These are phyloP conservation scores for Cremastinae sp. DNA, from an alignment of 2,888 invertebrate genomes.

Conservation along the genomic window DNA sequence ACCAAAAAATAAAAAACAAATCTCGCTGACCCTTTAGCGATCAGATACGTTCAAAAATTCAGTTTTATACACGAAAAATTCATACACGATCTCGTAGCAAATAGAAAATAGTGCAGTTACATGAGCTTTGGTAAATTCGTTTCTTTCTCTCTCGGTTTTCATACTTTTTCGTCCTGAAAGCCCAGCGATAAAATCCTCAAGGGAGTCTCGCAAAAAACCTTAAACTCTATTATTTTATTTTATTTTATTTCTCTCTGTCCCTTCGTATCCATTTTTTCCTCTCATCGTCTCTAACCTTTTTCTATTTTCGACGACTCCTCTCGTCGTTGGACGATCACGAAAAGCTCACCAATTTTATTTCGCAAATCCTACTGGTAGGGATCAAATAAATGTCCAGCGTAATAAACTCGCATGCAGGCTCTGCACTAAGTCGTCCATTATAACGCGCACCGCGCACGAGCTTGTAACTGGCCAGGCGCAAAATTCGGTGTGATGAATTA, in stretches of 20 bases:
- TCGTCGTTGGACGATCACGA: slow-evolving; percentile 19
- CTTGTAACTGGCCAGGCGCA: background rate
- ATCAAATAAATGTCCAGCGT: slow-evolving; percentile 7
- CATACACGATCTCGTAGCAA: too few relatives aligned
- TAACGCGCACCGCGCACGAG: background rate
- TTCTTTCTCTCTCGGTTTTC: background rate
- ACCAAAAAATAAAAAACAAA: too few relatives aligned
- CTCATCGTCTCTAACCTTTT: background rate
- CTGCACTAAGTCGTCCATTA: background rate
- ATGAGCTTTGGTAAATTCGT: too few relatives aligned
- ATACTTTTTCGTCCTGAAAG: background rate
- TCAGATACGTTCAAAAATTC: too few relatives aligned
- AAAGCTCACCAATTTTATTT: slow-evolving; percentile 34
- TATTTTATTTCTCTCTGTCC: background rate
- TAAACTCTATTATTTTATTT: background rate
- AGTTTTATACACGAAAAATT: too few relatives aligned
- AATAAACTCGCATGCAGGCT: background rate
- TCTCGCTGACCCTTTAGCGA: too few relatives aligned
- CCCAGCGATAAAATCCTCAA: background rate
- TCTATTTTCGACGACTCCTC: slow-evolving; percentile 9
- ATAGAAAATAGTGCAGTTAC: too few relatives aligned
- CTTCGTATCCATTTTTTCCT: too few relatives aligned
- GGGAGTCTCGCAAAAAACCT: slow-evolving; percentile 6
- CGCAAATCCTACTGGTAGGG: slow-evolving; percentile 5
- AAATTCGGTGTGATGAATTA: slow-evolving; percentile 35